Evolutionary conservation across 2,888 invertebrate genomes (phyloP).

Genomic region (Tipula unca): DNA sequence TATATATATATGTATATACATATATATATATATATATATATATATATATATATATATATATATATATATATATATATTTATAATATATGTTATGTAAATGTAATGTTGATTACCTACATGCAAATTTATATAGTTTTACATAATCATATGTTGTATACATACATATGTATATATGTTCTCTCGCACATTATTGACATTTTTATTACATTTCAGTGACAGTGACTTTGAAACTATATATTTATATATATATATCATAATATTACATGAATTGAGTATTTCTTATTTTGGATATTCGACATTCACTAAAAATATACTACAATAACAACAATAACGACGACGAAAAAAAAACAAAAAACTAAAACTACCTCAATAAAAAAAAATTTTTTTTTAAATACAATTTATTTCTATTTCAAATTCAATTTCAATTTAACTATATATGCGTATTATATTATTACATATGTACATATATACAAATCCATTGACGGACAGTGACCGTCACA

Average conservation of each 20-base stretch:
- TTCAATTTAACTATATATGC: neutral
- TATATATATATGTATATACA: neutral
- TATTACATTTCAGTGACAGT: neutral
- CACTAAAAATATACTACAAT: neutral
- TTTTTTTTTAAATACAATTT: neutral
- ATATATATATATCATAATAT: neutral
- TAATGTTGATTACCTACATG: no score
- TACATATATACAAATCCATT: neutral
- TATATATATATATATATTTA: neutral
- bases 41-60: neutral
- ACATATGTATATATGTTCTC: neutral
- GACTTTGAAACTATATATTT: neutral
- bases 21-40: neutral
- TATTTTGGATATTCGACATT: neutral
- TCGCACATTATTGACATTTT: neutral
- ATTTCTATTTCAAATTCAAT: neutral
- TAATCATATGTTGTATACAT: neutral
- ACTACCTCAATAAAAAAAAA: neutral
- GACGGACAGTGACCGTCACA: slow-evolving; percentile 8
- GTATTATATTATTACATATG: neutral
- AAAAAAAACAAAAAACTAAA: neutral
- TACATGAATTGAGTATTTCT: neutral
- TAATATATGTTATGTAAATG: no score
- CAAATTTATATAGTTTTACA: no score
- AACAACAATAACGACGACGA: neutral